Percentiles rank a stretch among this genome's conserved stretches.
Evolutionary conservation across 1,140 invertebrate genomes (phyloP).

Genomic region (Drosophila virilis): DNA sequence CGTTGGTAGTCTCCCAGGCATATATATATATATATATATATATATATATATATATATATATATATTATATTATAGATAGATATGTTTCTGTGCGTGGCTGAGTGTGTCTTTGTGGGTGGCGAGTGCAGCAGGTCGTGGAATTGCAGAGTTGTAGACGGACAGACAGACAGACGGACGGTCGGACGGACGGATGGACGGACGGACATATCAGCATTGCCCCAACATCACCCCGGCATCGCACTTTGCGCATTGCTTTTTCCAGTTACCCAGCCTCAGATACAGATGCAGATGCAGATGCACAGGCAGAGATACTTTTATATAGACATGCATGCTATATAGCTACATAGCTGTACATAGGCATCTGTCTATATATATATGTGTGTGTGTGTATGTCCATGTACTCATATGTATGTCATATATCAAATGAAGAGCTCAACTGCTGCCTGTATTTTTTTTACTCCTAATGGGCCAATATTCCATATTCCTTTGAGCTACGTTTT

Average conservation of each 20-base stretch:
- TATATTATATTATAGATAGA: neutral
- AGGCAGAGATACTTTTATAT: neutral
- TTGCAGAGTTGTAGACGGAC: slow-evolving; percentile 13
- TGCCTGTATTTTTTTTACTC: slow-evolving; percentile 5
- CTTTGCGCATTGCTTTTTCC: slow-evolving; percentile 65
- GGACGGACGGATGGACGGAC: slow-evolving; percentile 17
- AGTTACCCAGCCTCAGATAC: slow-evolving; percentile 35
- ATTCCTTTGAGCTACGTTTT: slow-evolving; percentile 6
- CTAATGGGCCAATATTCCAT: slow-evolving; percentile 7
- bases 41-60: neutral
- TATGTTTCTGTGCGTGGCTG: neutral
- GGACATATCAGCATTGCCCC: slow-evolving; percentile 40
- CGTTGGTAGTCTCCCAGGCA: slow-evolving; percentile 27
- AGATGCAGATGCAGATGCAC: slow-evolving; percentile 27
- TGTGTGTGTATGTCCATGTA: slow-evolving; percentile 2
- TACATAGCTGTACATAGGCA: slow-evolving; percentile 26
- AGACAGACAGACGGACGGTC: neutral
- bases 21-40: neutral
- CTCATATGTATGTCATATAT: slow-evolving; percentile 37
- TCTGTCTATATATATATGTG: neutral
- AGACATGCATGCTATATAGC: slow-evolving; percentile 21
- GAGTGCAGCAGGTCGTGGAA: slow-evolving; percentile 15
- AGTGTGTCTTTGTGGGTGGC: slow-evolving; percentile 19
- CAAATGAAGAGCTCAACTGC: slow-evolving; percentile 34
- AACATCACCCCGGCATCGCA: slow-evolving; percentile 21